Evolutionary conservation across 2,888 invertebrate species (phyloP).

Genomic region (Alloscopus bannaensis): DNA sequence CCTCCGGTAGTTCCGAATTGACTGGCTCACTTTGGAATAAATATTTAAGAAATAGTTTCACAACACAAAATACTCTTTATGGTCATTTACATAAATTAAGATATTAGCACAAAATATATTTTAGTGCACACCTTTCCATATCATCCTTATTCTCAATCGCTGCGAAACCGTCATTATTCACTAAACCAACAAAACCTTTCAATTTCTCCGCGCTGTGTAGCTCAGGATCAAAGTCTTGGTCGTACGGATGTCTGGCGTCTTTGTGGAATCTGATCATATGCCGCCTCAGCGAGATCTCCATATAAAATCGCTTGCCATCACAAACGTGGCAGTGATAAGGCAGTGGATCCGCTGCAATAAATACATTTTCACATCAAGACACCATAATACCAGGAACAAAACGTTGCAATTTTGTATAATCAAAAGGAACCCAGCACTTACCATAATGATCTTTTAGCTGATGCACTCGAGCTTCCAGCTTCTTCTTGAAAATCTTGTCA

Average conservation of each 20-base stretch:
- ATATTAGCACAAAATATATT: too few relatives aligned
- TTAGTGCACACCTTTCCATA: too few relatives aligned
- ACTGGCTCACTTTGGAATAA: too few relatives aligned
- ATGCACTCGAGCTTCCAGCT: background rate
- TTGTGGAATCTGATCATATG: conserved; percentile 15
- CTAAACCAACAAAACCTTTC: background rate
- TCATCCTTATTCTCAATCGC: too few relatives aligned
- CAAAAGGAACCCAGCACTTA: too few relatives aligned
- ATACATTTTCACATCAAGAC: too few relatives aligned
- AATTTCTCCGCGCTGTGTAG: conserved; percentile 2
- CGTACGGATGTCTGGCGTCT: background rate
- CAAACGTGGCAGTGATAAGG: conserved; percentile 18
- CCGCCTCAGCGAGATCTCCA: background rate
- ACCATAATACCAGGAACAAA: too few relatives aligned
- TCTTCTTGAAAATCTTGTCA: background rate
- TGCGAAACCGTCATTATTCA: background rate
- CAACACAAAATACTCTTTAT: too few relatives aligned
- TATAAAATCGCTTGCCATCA: background rate
- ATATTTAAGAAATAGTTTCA: too few relatives aligned
- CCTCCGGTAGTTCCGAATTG: too few relatives aligned
- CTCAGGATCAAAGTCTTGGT: conserved; percentile 6
- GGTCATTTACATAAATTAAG: too few relatives aligned
- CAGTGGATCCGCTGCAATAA: conserved; percentile 20
- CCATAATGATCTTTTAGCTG: conserved; percentile 2
- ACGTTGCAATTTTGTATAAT: too few relatives aligned